These are phyloP conservation scores for Enteromius thamalakanensis DNA, from an alignment of 2,797 vertebrate species.

Conservation along the genomic window DNA sequence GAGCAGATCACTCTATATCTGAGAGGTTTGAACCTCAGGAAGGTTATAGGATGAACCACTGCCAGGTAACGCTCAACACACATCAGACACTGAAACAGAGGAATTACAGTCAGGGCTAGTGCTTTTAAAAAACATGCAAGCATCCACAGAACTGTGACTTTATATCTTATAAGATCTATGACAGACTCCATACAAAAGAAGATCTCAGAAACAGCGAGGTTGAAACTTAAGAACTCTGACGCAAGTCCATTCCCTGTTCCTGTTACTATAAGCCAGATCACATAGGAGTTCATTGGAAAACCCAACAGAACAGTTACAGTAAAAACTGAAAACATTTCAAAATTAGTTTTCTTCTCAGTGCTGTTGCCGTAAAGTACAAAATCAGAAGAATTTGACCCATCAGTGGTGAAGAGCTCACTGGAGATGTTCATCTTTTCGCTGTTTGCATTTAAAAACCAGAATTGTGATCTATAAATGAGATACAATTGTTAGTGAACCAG, in stretches of 20 bases:
- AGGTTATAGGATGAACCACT: constrained; percentile 43
- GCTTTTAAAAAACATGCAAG: neutral
- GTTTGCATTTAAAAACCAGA: neutral
- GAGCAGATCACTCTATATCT: constrained; percentile 52
- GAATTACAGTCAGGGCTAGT: neutral
- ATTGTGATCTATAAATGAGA: neutral
- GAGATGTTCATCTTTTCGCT: constrained; percentile 4
- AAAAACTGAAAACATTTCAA: neutral
- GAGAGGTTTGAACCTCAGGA: constrained; percentile 35
- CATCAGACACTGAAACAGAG: constrained; percentile 32
- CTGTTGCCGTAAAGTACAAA: neutral
- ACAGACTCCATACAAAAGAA: neutral
- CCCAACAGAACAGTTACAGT: neutral
- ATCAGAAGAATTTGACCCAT: neutral
- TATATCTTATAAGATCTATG: neutral
- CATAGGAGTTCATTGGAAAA: neutral
- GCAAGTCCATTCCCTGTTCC: too few species aligned
- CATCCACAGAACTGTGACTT: neutral
- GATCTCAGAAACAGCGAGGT: neutral
- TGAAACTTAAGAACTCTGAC: too few species aligned
- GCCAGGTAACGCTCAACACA: constrained; percentile 45
- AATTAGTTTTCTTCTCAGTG: neutral
- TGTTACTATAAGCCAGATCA: neutral
- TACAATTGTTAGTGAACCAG: neutral
- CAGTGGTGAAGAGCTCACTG: neutral